These are phyloP conservation scores for Grantiella picta DNA, from an alignment of 2,113 vertebrate genomes.

Conservation along the genomic window DNA sequence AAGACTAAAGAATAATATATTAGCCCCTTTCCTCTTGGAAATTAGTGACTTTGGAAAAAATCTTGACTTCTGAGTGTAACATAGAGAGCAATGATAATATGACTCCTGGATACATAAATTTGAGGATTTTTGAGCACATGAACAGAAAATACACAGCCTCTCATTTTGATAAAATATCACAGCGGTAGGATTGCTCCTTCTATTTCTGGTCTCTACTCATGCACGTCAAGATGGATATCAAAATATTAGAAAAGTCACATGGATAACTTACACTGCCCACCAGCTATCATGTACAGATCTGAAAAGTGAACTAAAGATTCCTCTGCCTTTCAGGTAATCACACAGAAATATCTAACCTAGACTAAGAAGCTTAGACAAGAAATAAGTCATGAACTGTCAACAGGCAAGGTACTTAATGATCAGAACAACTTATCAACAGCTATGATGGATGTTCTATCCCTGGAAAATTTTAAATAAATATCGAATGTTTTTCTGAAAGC, in stretches of 20 bases:
- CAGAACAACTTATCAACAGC: neutral
- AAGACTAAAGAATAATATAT: neutral
- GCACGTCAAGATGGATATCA: neutral
- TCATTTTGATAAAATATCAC: neutral
- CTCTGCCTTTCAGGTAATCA: neutral
- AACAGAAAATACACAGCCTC: neutral
- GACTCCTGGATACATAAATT: neutral
- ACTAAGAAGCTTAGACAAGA: neutral
- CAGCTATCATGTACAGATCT: neutral
- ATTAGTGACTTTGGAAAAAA: neutral
- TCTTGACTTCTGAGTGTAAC: neutral
- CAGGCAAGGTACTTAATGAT: neutral
- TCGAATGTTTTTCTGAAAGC: neutral
- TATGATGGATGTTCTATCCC: neutral
- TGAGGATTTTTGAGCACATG: neutral
- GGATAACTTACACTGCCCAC: neutral
- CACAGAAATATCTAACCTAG: neutral
- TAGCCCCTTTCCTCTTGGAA: neutral
- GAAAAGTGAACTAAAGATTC: neutral
- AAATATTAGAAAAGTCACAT: neutral
- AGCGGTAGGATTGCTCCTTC: neutral
- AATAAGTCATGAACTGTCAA: neutral
- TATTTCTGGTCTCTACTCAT: neutral
- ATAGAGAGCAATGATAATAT: neutral
- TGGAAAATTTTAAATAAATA: slow-evolving; percentile 5